Percentiles rank a stretch among this genome's conserved stretches.
These are phyloP conservation scores for Phallusia fumigata DNA, from an alignment of 23 tunicate genomes.

Conservation along the genomic window DNA sequence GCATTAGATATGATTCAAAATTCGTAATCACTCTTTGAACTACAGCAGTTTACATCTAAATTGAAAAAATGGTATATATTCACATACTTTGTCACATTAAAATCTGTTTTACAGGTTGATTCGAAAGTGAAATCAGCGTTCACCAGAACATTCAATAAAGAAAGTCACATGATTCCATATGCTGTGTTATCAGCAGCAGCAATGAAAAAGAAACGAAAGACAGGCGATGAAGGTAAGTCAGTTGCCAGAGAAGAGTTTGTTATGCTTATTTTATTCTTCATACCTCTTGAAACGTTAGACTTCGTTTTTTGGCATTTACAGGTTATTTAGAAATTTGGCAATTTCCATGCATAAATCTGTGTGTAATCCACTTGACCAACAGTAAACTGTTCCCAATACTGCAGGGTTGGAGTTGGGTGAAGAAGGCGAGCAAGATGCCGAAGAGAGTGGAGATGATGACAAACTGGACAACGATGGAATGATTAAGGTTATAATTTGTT, in stretches of 20 bases:
- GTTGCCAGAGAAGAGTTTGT: neutral
- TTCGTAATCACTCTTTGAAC: too few species aligned
- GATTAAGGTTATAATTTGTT: neutral
- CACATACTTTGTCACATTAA: too few species aligned
- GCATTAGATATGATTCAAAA: too few species aligned
- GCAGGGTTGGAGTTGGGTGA: neutral
- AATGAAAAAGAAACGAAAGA: conserved; percentile 32
- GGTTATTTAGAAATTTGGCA: too few species aligned
- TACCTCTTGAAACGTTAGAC: too few species aligned
- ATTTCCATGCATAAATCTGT: too few species aligned
- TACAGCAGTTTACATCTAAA: too few species aligned
- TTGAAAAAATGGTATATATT: too few species aligned
- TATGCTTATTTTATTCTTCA: too few species aligned
- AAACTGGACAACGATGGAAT: neutral
- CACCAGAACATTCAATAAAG: conserved; percentile 82
- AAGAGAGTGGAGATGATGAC: neutral
- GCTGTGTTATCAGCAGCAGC: conserved; percentile 65
- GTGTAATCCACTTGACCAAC: too few species aligned
- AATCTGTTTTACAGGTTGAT: conserved; percentile 41
- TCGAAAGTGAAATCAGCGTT: conserved; percentile 90
- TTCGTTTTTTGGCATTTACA: too few species aligned
- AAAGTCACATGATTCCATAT: conserved; percentile 70
- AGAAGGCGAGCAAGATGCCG: neutral
- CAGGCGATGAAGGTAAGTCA: neutral
- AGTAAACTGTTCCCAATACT: too few species aligned